Conservation (phyloP, 2,888 invertebrate species). For the Amphipyra berbera region DNA sequence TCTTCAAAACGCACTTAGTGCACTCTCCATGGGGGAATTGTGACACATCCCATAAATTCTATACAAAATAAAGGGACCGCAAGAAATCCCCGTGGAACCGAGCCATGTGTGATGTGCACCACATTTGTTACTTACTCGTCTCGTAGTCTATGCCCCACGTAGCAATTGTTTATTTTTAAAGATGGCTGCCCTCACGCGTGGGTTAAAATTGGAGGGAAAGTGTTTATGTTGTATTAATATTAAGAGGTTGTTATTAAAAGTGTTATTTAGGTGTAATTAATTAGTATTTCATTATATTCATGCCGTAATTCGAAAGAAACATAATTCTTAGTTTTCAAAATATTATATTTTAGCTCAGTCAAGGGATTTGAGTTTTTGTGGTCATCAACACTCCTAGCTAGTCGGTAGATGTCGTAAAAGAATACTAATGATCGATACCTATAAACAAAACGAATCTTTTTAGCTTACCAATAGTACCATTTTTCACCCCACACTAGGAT, state of each 20-base stretch:
- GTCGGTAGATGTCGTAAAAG: too few species aligned
- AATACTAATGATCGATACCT: too few species aligned
- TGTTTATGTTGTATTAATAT: slow-evolving; percentile 16
- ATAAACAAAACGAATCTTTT: too few species aligned
- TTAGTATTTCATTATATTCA: too few species aligned
- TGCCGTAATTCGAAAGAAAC: too few species aligned
- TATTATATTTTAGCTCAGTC: too few species aligned
- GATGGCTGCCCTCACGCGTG: slow-evolving; percentile 67
- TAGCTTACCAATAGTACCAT: too few species aligned
- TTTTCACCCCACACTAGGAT: too few species aligned
- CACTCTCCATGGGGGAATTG: slow-evolving; percentile 21
- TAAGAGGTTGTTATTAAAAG: background rate
- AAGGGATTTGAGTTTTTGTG: too few species aligned
- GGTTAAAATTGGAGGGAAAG: slow-evolving; percentile 68
- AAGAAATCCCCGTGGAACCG: slow-evolving; percentile 76
- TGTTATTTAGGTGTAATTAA: background rate
- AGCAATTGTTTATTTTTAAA: slow-evolving; percentile 67
- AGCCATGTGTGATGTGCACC: slow-evolving; percentile 67
- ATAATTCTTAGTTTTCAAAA: too few species aligned
- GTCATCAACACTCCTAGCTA: too few species aligned
- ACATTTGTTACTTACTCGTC: slow-evolving; percentile 68
- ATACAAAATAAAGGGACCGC: slow-evolving; percentile 25
- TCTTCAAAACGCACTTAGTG: slow-evolving; percentile 25
- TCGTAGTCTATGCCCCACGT: slow-evolving; percentile 64
- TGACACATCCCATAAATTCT: slow-evolving; percentile 37